Percentiles rank a stretch among this genome's conserved stretches.
Conservation (phyloP, 2,888 invertebrate species). For the Incurvaria masculella region DNA sequence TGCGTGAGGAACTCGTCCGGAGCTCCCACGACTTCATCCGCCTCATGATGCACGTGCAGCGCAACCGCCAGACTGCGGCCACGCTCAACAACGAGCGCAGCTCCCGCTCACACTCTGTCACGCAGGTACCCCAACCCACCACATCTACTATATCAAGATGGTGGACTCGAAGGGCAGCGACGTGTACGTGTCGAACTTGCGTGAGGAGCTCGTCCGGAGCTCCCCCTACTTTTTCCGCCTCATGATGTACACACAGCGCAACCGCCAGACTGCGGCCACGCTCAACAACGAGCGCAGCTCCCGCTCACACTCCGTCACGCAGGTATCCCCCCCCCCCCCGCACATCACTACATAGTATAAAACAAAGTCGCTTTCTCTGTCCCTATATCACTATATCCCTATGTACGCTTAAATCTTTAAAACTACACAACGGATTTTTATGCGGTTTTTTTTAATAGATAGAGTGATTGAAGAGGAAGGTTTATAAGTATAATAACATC, state of each 20-base stretch:
- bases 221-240: constrained; percentile 65
- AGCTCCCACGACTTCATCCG: constrained; percentile 64
- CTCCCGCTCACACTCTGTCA: constrained; percentile 68
- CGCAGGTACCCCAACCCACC: too few relatives aligned
- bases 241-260: constrained; percentile 72
- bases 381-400: too few relatives aligned
- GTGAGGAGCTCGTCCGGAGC: constrained; percentile 60
- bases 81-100: constrained; percentile 71
- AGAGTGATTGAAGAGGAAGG: too few relatives aligned
- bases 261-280: constrained; percentile 77
- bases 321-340: too few relatives aligned
- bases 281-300: constrained; percentile 69
- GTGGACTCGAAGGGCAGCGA: constrained; percentile 62
- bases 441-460: too few relatives aligned
- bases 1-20: constrained; percentile 62
- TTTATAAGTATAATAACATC: too few relatives aligned
- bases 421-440: too few relatives aligned
- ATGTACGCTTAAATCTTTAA: too few relatives aligned
- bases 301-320: constrained; percentile 67
- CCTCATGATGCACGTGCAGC: constrained; percentile 70
- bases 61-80: constrained; percentile 76
- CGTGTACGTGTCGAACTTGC: constrained; percentile 71
- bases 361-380: too few relatives aligned
- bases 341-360: too few relatives aligned
- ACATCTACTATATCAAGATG: constrained; percentile 79